Base-by-base conservation (phyloP, 2,888 invertebrate genomes). In the Andrena marginata region DNA sequence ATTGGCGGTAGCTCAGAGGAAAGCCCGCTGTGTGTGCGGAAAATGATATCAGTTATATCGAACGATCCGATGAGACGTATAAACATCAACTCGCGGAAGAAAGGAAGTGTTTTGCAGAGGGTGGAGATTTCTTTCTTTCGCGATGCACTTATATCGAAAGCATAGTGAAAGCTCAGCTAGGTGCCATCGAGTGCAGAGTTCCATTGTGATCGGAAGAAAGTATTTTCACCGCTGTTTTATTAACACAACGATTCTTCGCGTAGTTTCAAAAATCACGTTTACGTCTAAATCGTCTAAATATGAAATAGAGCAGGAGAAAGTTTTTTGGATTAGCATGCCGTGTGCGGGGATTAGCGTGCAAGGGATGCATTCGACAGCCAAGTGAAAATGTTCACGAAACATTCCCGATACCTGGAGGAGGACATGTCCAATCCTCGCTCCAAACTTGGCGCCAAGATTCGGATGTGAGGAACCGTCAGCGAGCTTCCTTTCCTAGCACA, bases 371-470 rank as follows among this genome's bases (percentile, higher is more conserved):
- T 75, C 65, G 77, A 63, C 60, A 63, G 48, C 10, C 20, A 69
- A 63, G 60, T 76, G 60, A 64, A 42, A 42, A 35, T 84, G 35
- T 72, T 83, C 56, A 80, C 48, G 71, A 80, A 70, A 73, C 67
- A 78, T 51, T 75, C 65, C 89, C 74, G 87, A 79, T 94, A 94
- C 93, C 93, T 92, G 90, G 92, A 93, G 91, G 95, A 93, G 90
- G 94, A 94, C 89, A 90, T 89, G 94, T 97, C 97, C 95, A 97
- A 95, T 91, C 97, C 97, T 92, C 96, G 96, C 95, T 97, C 97
- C 95, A 97, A 95, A 94, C 97, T 97, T 91, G 97, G 97, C 93
- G 97, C 97, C 95, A 97, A 95, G 92, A 97, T 97, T 93, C 97
- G 96, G 93, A 97, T 97, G 95, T 97, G 97, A 88, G 97, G 97